Evolutionary conservation across 1,140 invertebrate species (phyloP), one percentile per base, ranked within the genome.

Genomic region (Cotesia chilonis): DNA sequence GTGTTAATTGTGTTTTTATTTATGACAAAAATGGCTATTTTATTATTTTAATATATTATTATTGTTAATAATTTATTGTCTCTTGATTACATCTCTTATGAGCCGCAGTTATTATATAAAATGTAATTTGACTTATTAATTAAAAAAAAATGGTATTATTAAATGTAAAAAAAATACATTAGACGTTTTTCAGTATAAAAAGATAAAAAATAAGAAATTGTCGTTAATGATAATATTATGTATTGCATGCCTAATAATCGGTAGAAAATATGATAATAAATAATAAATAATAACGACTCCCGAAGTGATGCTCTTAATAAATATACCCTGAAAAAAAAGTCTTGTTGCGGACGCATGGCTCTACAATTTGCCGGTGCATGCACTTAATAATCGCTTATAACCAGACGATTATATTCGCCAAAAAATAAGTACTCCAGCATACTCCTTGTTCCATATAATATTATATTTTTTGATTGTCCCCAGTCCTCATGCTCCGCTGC

Each of bases 301-400:
- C 12, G n/a, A 63, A 63, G 35, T 63, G 60, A 63, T 63, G 60
- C 7, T 38, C 51, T n/a, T 4, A 6, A 47, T 47, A 47, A 7
- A 41, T 47, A 47, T 47, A 47, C 10, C 6, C 41, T 2, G 41
- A 6, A 47, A 47, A 47, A 47, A 6, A 10, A 10, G 5, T 52
- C 4, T 28, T 52, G 61, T 70, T 70, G 38, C 28, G 61, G 51
- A 20, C 47, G 61, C 69, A 20, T 64, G 69, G 65, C 47, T 64
- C 59, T 20, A 61, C 69, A 71, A 71, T 71, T 71, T 71, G 61
- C 51, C 38, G 51, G 38, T 65, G 69, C 69, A 71, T 71, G 69
- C 69, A 65, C 60, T 64, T 71, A 71, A 70, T 70, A 35, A 71
- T 71, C 61, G 14, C 51, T 55, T 10, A 38, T 47, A 47, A 38